Percentiles rank a stretch among this genome's conserved stretches.
Conservation (phyloP, 2,113 vertebrate genomes). For the Eolophus roseicapilla region DNA sequence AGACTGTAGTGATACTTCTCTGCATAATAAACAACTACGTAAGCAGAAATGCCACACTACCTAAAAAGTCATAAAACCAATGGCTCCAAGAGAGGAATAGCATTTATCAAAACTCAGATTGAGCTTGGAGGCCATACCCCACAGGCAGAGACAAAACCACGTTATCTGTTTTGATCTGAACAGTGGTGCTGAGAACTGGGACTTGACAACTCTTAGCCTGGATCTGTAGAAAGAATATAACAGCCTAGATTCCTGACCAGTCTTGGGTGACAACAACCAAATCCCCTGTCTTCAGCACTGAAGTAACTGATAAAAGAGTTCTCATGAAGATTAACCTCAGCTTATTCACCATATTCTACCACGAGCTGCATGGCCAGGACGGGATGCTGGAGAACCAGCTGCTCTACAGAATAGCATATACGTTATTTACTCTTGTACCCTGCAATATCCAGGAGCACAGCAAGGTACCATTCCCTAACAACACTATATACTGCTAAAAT, state of each 20-base stretch:
- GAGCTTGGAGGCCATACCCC: neutral
- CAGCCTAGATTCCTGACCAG: neutral
- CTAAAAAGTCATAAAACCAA: neutral
- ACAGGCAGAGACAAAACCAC: neutral
- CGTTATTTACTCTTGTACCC: neutral
- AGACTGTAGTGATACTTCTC: neutral
- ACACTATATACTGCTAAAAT: neutral
- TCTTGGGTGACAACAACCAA: neutral
- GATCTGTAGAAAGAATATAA: neutral
- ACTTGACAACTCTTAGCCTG: neutral
- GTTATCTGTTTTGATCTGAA: neutral
- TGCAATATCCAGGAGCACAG: neutral
- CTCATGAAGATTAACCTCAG: neutral
- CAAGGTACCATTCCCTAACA: neutral
- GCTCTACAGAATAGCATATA: neutral
- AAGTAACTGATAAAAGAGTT: neutral
- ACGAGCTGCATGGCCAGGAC: neutral
- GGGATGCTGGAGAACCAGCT: neutral
- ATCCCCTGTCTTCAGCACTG: neutral
- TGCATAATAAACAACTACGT: accelerated
- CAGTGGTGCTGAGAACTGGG: neutral
- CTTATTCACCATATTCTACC: neutral
- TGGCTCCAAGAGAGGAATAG: neutral
- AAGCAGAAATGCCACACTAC: neutral
- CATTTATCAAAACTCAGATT: neutral